phyloP scores from a whole-genome alignment of 2,888 invertebrate genomes.

The Patella depressa region DNA sequence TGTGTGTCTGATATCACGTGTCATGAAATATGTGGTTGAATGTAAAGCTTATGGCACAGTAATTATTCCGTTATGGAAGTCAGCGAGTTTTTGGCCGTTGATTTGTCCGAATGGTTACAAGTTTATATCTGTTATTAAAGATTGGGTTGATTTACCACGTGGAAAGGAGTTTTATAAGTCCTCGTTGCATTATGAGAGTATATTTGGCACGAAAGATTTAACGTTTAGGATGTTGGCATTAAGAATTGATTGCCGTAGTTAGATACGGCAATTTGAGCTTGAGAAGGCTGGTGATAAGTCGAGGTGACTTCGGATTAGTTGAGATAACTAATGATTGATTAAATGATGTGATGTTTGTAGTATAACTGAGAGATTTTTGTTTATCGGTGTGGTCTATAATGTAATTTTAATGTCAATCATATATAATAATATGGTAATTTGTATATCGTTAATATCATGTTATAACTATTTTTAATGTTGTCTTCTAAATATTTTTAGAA shows the following conservation, averaged over 20 bases:
- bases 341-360: neutral
- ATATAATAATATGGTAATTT: no score
- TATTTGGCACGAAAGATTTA: slow-evolving; percentile 16
- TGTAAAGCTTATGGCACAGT: neutral
- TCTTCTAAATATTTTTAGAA: neutral
- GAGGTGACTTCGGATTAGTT: no score
- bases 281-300: no score
- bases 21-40: neutral
- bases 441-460: no score
- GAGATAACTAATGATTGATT: no score
- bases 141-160: slow-evolving; percentile 13
- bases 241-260: neutral
- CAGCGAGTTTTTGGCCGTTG: slow-evolving; percentile 19
- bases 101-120: neutral
- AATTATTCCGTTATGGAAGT: neutral
- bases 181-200: neutral
- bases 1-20: neutral
- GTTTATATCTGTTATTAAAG: neutral
- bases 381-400: neutral
- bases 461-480: no score
- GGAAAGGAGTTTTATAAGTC: slow-evolving; percentile 7
- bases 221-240: slow-evolving; percentile 6
- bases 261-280: no score
- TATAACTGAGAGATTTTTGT: neutral
- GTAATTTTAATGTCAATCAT: no score